Conservation (phyloP, 2,888 invertebrate genomes). For the Steinernema carpocapsae region DNA sequence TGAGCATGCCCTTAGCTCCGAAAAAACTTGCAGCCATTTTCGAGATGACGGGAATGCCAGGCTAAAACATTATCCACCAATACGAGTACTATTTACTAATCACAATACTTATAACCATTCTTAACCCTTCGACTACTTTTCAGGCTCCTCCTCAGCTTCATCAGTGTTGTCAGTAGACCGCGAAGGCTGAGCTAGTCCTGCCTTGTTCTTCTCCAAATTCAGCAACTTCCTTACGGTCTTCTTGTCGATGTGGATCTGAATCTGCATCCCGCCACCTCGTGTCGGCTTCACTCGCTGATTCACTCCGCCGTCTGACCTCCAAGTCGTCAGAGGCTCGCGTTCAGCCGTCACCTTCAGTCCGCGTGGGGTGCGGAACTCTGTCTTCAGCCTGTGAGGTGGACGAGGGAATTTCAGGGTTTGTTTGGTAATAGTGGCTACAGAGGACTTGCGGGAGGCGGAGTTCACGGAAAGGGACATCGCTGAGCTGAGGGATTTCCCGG, state of each 20-base stretch:
- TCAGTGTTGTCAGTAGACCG: too few relatives aligned
- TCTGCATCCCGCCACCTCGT: conserved; percentile 12
- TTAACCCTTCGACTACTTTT: too few relatives aligned
- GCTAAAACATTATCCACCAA: too few relatives aligned
- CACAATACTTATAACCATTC: too few relatives aligned
- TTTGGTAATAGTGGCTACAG: background rate
- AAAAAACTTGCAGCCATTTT: too few relatives aligned
- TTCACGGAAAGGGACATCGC: background rate
- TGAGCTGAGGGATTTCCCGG: conserved; percentile 24
- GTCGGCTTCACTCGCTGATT: conserved; percentile 6
- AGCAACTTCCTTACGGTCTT: background rate
- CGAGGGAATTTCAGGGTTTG: background rate
- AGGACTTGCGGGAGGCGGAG: background rate
- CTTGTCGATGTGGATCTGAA: conserved; percentile 20
- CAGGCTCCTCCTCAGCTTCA: too few relatives aligned
- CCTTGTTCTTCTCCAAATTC: background rate
- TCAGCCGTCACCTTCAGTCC: background rate
- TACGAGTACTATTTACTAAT: too few relatives aligned
- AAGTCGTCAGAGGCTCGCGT: conserved; percentile 10
- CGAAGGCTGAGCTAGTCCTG: background rate
- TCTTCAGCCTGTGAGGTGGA: background rate
- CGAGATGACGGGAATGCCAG: too few relatives aligned
- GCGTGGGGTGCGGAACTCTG: background rate
- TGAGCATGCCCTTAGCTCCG: too few relatives aligned
- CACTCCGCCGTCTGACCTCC: conserved; percentile 16